phyloP scores from a whole-genome alignment of 2,888 invertebrate species.

The Gymnoscelis rufifasciata region DNA sequence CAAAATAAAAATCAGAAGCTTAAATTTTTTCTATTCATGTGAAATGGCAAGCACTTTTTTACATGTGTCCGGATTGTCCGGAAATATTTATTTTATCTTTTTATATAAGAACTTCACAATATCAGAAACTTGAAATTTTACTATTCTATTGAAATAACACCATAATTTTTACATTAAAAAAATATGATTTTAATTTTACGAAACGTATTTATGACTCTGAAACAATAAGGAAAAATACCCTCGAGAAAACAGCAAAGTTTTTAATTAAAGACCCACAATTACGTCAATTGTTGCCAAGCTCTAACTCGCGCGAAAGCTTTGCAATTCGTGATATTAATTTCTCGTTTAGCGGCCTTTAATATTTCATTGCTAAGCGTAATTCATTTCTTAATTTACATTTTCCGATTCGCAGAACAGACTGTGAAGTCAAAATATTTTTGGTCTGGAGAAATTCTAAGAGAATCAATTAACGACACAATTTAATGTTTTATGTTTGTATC shows the following conservation, averaged over 20 bases:
- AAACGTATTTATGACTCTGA: not conserved
- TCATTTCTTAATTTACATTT: constrained; percentile 15
- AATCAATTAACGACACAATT: not conserved
- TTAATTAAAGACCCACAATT: constrained; percentile 24
- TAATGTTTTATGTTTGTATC: not conserved
- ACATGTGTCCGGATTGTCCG: too few species aligned
- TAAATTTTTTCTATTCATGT: too few species aligned
- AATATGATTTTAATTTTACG: too few species aligned
- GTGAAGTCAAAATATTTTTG: not conserved
- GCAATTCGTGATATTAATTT: constrained; percentile 20
- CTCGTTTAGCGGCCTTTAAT: constrained; percentile 6
- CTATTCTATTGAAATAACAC: too few species aligned
- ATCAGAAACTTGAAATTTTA: too few species aligned
- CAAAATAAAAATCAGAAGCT: too few species aligned
- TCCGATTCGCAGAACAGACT: constrained; percentile 1
- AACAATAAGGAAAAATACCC: not conserved
- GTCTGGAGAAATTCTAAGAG: not conserved
- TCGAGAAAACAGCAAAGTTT: constrained; percentile 6
- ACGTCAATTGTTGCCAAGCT: constrained; percentile 19
- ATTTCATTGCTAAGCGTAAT: constrained; percentile 14
- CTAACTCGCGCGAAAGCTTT: constrained; percentile 16
- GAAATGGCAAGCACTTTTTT: too few species aligned
- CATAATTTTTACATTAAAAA: too few species aligned
- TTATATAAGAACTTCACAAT: too few species aligned
- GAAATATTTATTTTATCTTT: too few species aligned